These are phyloP conservation scores for Pygoscelis adeliae DNA, from an alignment of 2,113 vertebrate species.

Conservation along the genomic window DNA sequence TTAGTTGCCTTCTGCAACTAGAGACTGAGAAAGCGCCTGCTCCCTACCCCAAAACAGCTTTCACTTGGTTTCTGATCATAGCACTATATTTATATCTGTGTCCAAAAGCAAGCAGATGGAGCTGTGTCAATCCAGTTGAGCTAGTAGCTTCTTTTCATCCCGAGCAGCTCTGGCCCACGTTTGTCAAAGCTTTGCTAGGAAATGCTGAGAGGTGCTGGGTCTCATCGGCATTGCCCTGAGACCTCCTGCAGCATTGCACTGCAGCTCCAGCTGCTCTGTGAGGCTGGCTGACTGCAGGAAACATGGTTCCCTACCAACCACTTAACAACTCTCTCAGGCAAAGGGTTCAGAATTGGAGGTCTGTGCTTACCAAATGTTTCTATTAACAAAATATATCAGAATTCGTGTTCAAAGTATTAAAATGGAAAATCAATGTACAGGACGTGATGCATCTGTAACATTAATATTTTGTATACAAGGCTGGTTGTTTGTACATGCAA, in stretches of 20 bases:
- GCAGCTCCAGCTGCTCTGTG: neutral
- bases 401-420: neutral
- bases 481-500: neutral
- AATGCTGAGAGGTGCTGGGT: neutral
- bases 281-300: too few relatives aligned
- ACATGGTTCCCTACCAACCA: neutral
- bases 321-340: fast-evolving
- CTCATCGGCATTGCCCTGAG: fast-evolving
- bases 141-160: neutral
- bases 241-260: neutral
- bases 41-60: neutral
- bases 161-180: fast-evolving
- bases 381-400: neutral
- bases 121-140: neutral
- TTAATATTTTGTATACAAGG: neutral
- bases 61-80: neutral
- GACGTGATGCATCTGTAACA: too few relatives aligned
- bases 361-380: neutral
- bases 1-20: neutral
- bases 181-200: neutral
- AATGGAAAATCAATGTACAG: neutral
- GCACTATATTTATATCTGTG: neutral
- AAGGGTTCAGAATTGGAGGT: neutral
- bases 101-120: neutral
- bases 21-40: fast-evolving